Base-by-base conservation (phyloP, 2,113 vertebrate species). In the Trematomus loennbergii region DNA sequence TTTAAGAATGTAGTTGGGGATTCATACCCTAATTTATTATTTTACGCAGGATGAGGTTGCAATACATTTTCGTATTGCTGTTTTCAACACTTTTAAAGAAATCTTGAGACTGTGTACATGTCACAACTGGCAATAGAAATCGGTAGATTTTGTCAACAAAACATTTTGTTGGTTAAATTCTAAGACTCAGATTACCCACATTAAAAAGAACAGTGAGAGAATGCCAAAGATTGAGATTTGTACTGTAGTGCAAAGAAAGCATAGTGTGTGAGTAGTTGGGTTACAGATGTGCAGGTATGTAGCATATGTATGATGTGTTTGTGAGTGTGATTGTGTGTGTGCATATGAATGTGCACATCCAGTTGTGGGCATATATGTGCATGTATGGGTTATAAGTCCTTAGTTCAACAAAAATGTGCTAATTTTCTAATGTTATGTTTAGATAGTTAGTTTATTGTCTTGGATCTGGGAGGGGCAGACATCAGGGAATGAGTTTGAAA, bases 201-300 rank as follows among this genome's bases (percentile, higher is more conserved):
- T 40, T 17, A 10, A 53, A 70, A 64, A 60, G 33, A 55, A 61
- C 17, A 63, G 16, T 3, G 15, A 59, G 9, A 54, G 20, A 54
- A 50, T 3, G 36, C 12, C 8, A 20, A 22, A 61, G 33, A 62
- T 4, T 12, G 43, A 74, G 3, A 36, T 54, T 17, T 75, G 82
- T 65, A 49, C 59, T 71, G 22, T 29, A 60, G 48, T 70, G 60
- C 55, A 72, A 45, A 81, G 12, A 52, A 55, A 62, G 9, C 33
- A 3, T 49, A 45, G 58, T 20, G 22, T 61, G 55, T 49, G 68
- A 82, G 71, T 84, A 85, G 81, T 83, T 84, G 78, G 84, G 29
- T 33, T 75, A 58, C 75, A 86, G 61, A 89, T 92, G 78, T 91
- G 83, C 57, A 88, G 74, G 74, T 84, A 88, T 78, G 81, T 54